A percentile compares a stretch with the other conserved stretches of the same genome.
Conservation (phyloP, 2,797 vertebrate genomes). For the Gallinago stenura region DNA sequence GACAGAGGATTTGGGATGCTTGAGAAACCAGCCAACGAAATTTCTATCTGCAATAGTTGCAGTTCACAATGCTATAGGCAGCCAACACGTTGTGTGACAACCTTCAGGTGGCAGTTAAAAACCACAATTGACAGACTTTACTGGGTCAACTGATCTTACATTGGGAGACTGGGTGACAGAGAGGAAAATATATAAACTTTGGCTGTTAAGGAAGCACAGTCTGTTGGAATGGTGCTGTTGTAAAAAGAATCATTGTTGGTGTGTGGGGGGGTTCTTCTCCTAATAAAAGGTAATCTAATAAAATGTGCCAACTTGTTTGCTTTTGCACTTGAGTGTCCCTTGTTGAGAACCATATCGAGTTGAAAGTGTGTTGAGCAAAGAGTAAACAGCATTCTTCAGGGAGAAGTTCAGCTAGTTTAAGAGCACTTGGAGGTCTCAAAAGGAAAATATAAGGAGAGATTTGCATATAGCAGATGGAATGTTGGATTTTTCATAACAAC, state of each 20-base stretch:
- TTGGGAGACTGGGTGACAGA: neutral
- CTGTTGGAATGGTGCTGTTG: neutral
- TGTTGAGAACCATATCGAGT: neutral
- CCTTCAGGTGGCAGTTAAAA: neutral
- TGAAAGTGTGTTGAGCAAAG: neutral
- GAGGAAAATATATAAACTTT: neutral
- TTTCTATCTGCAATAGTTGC: too few species aligned
- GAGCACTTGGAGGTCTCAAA: slow-evolving; percentile 19
- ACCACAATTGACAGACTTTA: neutral
- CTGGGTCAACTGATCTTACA: neutral
- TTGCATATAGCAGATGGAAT: slow-evolving; percentile 22
- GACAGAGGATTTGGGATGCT: neutral
- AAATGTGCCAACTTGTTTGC: slow-evolving; percentile 15
- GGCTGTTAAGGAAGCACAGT: neutral
- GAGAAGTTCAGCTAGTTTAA: slow-evolving; percentile 32
- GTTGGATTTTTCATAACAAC: slow-evolving; percentile 8
- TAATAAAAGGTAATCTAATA: slow-evolving; percentile 35
- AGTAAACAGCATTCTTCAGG: slow-evolving; percentile 32
- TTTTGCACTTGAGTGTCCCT: neutral
- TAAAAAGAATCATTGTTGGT: neutral
- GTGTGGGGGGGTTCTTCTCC: neutral
- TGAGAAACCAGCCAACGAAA: neutral
- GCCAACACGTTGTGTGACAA: accelerated
- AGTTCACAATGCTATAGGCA: accelerated
- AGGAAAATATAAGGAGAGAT: slow-evolving; percentile 38